Evolutionary conservation across 2,888 invertebrate genomes (phyloP).

Genomic region (Zaprionus lineosus): DNA sequence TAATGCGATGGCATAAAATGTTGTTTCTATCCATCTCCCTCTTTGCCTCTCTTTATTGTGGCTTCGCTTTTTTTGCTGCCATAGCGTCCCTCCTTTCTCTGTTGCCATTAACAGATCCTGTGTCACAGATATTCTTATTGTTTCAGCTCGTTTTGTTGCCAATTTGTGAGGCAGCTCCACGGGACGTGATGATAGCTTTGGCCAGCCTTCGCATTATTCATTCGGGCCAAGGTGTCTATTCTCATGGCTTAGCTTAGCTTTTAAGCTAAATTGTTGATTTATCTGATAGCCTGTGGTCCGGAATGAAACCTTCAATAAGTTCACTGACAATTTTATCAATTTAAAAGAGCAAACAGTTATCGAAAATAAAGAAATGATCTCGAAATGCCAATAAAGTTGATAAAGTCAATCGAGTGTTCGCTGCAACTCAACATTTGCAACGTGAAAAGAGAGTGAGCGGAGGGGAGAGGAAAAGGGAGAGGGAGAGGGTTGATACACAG

Average conservation of each 20-base stretch:
- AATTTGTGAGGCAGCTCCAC: slow-evolving; percentile 15
- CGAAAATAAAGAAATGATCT: too few species aligned
- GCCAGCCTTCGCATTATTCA: slow-evolving; percentile 36
- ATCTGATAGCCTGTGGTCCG: slow-evolving; percentile 27
- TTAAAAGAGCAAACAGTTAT: too few species aligned
- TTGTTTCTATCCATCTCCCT: neutral
- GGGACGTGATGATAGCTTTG: slow-evolving; percentile 6
- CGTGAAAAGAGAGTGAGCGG: too few species aligned
- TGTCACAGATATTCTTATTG: slow-evolving; percentile 16
- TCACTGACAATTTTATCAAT: slow-evolving; percentile 20
- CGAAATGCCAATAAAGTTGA: too few species aligned
- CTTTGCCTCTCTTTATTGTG: slow-evolving; percentile 7
- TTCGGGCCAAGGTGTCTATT: slow-evolving; percentile 50
- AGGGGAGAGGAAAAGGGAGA: too few species aligned
- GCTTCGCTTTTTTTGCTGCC: too few species aligned
- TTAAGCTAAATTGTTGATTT: slow-evolving; percentile 34
- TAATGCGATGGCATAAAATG: slow-evolving; percentile 55
- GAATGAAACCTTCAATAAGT: slow-evolving; percentile 11
- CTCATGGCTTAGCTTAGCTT: slow-evolving; percentile 4
- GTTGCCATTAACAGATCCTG: slow-evolving; percentile 18
- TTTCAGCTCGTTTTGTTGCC: slow-evolving; percentile 19
- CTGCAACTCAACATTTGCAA: slow-evolving; percentile 15
- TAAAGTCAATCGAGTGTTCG: too few species aligned
- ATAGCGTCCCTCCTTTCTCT: slow-evolving; percentile 2
- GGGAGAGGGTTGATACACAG: too few species aligned